These are phyloP conservation scores for Megaceryle alcyon DNA, from an alignment of 2,797 vertebrate species.

Conservation along the genomic window DNA sequence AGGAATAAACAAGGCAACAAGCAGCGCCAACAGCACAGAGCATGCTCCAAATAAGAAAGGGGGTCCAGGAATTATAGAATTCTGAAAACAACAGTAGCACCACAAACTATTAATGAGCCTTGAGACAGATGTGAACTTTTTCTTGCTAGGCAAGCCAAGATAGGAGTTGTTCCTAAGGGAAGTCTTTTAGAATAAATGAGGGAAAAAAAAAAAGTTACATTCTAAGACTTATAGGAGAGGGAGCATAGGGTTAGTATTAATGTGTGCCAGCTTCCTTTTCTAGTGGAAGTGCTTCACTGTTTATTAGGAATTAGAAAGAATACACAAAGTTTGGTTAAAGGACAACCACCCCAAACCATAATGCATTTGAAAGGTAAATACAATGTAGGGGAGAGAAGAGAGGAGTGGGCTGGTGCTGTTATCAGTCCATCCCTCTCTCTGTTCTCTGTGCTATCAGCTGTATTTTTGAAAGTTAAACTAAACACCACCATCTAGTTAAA, in stretches of 20 bases:
- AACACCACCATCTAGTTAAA: neutral
- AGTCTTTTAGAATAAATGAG: neutral
- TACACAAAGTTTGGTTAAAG: neutral
- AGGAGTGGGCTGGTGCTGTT: no score
- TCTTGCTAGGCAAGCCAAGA: neutral
- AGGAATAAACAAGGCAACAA: conserved; percentile 91
- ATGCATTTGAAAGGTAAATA: rapidly evolving
- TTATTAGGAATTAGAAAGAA: neutral
- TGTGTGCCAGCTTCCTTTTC: no score
- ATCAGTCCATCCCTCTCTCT: neutral
- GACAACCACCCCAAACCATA: neutral
- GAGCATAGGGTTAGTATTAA: neutral
- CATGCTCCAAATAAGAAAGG: conserved; percentile 89
- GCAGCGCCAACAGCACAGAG: conserved; percentile 86
- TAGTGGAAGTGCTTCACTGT: neutral
- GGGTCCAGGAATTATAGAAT: conserved; percentile 87
- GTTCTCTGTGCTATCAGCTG: neutral
- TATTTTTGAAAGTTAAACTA: neutral
- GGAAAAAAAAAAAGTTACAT: no score
- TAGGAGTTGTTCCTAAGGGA: rapidly evolving
- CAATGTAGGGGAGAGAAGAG: neutral
- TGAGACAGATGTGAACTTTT: rapidly evolving
- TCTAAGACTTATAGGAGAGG: neutral
- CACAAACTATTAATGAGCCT: neutral
- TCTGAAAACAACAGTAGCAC: conserved; percentile 70